A percentile compares a stretch with the other conserved stretches of the same genome.
Evolutionary conservation across 2,113 vertebrate genomes (phyloP).

Genomic region (Gila orcuttii): DNA sequence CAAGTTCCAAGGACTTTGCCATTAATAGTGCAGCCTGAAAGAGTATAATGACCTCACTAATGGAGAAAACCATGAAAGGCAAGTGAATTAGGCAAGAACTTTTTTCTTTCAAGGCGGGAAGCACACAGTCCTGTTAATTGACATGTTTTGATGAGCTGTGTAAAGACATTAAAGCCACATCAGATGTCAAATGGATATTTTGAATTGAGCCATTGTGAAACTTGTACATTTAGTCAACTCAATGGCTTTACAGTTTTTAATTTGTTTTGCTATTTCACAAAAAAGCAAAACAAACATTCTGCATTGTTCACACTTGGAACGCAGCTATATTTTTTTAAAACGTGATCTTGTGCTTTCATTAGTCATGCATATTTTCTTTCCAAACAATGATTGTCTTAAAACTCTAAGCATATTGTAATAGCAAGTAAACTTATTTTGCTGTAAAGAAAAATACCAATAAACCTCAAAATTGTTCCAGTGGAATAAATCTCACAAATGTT

Average conservation of each 20-base stretch:
- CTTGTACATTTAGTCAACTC: constrained; percentile 13
- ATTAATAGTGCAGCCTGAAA: constrained; percentile 1
- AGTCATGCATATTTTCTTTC: not conserved
- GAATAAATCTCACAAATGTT: not conserved
- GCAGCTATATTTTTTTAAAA: not conserved
- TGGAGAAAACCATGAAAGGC: constrained; percentile 69
- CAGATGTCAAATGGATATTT: constrained; percentile 14
- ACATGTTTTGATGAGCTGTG: constrained; percentile 63
- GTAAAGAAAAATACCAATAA: too few relatives aligned
- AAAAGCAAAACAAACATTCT: not conserved
- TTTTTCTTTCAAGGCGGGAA: constrained; percentile 60
- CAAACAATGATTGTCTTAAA: not conserved
- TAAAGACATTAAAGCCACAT: constrained; percentile 54
- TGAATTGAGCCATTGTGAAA: constrained; percentile 23
- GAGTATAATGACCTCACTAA: constrained; percentile 65
- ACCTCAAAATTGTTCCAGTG: too few relatives aligned
- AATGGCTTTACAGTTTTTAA: not conserved
- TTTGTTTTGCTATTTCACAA: not conserved
- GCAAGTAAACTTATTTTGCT: too few relatives aligned
- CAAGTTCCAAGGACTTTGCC: constrained; percentile 3
- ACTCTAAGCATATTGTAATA: too few relatives aligned
- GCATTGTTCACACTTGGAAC: too few relatives aligned
- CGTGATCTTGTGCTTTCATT: not conserved
- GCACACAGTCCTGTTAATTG: constrained; percentile 61
- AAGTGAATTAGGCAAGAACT: constrained; percentile 65